These are phyloP conservation scores for Enteromius argenteus DNA, from an alignment of 2,797 vertebrate genomes.

Conservation along the genomic window DNA sequence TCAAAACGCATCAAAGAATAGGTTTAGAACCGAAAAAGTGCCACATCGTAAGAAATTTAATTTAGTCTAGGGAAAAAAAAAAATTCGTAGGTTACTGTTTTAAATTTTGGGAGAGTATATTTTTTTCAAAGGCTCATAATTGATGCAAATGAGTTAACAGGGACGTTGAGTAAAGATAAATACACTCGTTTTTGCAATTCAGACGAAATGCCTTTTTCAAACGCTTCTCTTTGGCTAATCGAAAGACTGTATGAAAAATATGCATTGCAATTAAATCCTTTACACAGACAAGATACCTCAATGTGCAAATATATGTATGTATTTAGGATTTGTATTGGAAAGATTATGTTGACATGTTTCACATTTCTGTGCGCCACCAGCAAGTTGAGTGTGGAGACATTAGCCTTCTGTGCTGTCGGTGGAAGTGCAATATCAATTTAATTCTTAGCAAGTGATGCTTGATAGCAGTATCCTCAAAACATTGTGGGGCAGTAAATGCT, in stretches of 20 bases:
- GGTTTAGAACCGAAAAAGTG: background rate
- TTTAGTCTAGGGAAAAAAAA: background rate
- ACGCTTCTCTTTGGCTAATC: background rate
- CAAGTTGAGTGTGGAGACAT: background rate
- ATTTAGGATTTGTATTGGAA: background rate
- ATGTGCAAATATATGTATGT: background rate
- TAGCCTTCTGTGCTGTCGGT: background rate
- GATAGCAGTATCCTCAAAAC: slow-evolving; percentile 15
- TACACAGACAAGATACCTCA: background rate
- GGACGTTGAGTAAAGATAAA: background rate
- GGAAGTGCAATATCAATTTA: background rate
- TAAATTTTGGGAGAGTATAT: background rate
- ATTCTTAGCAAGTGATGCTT: slow-evolving; percentile 6
- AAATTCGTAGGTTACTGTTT: background rate
- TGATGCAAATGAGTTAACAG: background rate
- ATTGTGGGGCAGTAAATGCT: background rate
- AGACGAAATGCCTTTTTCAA: background rate
- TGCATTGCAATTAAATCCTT: background rate
- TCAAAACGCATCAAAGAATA: background rate
- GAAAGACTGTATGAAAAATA: background rate
- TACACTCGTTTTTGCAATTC: background rate
- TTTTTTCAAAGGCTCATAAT: background rate
- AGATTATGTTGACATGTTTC: background rate
- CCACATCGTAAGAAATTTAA: background rate
- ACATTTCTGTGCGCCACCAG: slow-evolving; percentile 4